These are phyloP conservation scores for Myathropa florea DNA, from an alignment of 2,888 invertebrate genomes.

Conservation along the genomic window DNA sequence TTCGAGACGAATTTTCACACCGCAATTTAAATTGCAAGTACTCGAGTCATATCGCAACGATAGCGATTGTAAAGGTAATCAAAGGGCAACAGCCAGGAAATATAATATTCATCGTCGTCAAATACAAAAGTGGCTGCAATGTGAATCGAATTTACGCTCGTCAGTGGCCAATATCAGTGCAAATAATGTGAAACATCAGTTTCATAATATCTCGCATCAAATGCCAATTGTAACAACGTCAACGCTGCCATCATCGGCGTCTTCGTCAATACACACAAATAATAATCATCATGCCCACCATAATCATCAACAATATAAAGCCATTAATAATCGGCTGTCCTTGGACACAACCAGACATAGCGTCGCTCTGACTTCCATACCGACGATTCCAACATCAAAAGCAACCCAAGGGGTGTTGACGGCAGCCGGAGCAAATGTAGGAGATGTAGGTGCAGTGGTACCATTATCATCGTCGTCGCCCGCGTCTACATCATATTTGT, in stretches of 20 bases:
- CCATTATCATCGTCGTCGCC: slow-evolving; percentile 73
- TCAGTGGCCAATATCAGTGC: slow-evolving; percentile 83
- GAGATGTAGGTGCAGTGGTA: slow-evolving; percentile 71
- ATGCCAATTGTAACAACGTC: slow-evolving; percentile 69
- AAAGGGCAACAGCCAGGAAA: slow-evolving; percentile 93
- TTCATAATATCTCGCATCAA: slow-evolving; percentile 76
- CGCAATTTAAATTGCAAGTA: slow-evolving; percentile 94
- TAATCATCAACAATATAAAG: slow-evolving; percentile 68
- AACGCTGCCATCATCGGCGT: slow-evolving; percentile 57
- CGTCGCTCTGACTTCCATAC: slow-evolving; percentile 73
- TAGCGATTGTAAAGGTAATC: slow-evolving; percentile 93
- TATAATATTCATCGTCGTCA: slow-evolving; percentile 94
- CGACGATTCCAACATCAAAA: slow-evolving; percentile 71
- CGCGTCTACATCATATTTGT: slow-evolving; percentile 70
- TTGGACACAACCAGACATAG: slow-evolving; percentile 76
- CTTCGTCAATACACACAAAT: slow-evolving; percentile 67
- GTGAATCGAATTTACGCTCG: slow-evolving; percentile 89
- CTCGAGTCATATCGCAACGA: slow-evolving; percentile 93
- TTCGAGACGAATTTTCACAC: slow-evolving; percentile 92
- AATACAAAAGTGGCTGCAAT: slow-evolving; percentile 95
- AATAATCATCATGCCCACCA: slow-evolving; percentile 59
- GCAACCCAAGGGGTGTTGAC: slow-evolving; percentile 74
- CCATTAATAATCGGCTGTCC: slow-evolving; percentile 73
- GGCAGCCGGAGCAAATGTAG: slow-evolving; percentile 70
- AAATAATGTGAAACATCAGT: slow-evolving; percentile 77